Evolutionary conservation across 2,797 vertebrate genomes (phyloP).

Genomic region (Orestias chungarensis): DNA sequence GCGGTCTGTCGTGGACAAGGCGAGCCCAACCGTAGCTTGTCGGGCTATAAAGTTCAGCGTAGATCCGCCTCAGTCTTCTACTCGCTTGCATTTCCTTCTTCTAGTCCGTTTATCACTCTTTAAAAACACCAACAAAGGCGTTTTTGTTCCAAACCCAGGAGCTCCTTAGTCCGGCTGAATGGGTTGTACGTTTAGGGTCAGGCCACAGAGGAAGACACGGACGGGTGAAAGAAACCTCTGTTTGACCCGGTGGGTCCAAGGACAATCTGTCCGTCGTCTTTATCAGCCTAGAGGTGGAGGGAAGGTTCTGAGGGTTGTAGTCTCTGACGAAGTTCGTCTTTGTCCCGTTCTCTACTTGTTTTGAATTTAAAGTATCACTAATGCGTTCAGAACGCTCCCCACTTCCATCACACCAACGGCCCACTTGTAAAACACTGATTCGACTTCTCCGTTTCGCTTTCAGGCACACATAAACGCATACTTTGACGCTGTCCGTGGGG

Average conservation of each 20-base stretch:
- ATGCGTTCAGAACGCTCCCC: slow-evolving; percentile 48
- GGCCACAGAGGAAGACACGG: slow-evolving; percentile 23
- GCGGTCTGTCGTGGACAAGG: slow-evolving; percentile 15
- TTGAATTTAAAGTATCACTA: slow-evolving; percentile 70
- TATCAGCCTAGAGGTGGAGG: slow-evolving; percentile 46
- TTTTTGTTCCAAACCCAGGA: slow-evolving; percentile 33
- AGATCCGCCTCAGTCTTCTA: slow-evolving; percentile 35
- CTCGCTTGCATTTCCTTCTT: slow-evolving; percentile 24
- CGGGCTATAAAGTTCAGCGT: slow-evolving; percentile 43
- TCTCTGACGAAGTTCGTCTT: slow-evolving; percentile 60
- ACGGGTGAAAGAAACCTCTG: slow-evolving; percentile 33
- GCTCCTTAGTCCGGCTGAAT: slow-evolving; percentile 36
- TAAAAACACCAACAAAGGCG: slow-evolving; percentile 13
- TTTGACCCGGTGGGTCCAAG: slow-evolving; percentile 48
- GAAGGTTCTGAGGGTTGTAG: slow-evolving; percentile 46
- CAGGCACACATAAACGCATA: slow-evolving; percentile 15
- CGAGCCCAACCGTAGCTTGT: slow-evolving; percentile 21
- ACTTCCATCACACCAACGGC: slow-evolving; percentile 50
- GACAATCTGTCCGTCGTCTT: slow-evolving; percentile 36
- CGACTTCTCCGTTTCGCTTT: slow-evolving; percentile 40
- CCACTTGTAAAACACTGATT: slow-evolving; percentile 70
- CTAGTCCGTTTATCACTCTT: slow-evolving; percentile 19
- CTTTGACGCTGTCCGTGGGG: slow-evolving; percentile 57
- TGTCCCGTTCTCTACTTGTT: slow-evolving; percentile 44
- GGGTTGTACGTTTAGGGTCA: slow-evolving; percentile 23